These are phyloP conservation scores for Bathynomus jamesi DNA, from an alignment of 1,140 invertebrate genomes.

Conservation along the genomic window DNA sequence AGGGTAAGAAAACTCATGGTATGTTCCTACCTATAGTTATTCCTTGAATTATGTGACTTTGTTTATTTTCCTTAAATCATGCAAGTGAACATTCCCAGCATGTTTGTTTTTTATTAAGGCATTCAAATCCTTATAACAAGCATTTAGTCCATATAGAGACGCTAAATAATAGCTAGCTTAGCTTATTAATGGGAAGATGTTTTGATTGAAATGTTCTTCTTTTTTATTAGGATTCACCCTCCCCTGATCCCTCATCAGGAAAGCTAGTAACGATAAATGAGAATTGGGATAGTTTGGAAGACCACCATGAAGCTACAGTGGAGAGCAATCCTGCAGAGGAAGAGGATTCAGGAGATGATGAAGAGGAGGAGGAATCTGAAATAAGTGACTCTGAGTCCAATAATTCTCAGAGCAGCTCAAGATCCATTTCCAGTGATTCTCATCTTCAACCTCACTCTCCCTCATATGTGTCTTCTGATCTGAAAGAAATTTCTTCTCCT, in stretches of 20 bases:
- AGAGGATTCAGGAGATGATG: neutral
- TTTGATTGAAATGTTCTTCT: no score
- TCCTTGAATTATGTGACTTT: no score
- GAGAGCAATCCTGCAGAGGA: constrained; percentile 18
- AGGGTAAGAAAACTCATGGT: constrained; percentile 46
- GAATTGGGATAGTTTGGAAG: constrained; percentile 36
- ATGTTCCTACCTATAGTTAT: neutral
- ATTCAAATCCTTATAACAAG: no score
- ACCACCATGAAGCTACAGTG: constrained; percentile 14
- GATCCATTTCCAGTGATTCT: neutral
- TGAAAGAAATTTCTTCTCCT: neutral
- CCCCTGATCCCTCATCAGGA: constrained; percentile 32
- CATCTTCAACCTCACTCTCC: neutral
- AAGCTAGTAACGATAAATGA: constrained; percentile 38
- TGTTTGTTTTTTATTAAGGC: no score
- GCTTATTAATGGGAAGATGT: no score
- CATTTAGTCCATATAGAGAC: no score
- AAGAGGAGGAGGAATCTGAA: constrained; percentile 27
- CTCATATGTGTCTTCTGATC: neutral
- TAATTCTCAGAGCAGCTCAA: neutral
- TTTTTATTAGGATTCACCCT: constrained; percentile 37
- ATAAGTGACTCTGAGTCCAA: constrained; percentile 12
- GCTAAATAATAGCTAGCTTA: no score
- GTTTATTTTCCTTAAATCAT: no score
- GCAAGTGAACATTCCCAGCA: no score